Percentiles rank a stretch among this genome's conserved stretches.
Conservation (phyloP, 2,797 vertebrate genomes). For the Parauchenoglanis ngamensis region DNA sequence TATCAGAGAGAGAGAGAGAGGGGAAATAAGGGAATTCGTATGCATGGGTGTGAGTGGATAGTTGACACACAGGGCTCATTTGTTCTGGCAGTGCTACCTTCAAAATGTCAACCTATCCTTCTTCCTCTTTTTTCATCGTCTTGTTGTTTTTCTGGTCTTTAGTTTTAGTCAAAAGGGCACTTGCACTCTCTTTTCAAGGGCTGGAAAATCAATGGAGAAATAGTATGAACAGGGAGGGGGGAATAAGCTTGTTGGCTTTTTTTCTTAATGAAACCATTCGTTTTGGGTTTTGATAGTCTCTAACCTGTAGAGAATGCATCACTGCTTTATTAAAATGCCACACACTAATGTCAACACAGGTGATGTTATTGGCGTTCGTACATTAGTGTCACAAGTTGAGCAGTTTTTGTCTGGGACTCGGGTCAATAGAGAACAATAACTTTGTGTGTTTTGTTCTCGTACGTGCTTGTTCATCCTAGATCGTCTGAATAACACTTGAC, state of each 20-base stretch:
- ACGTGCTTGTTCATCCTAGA: too few species aligned
- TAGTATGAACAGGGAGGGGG: constrained; percentile 1
- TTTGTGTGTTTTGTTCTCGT: not conserved
- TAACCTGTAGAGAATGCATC: not conserved
- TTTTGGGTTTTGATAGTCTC: constrained; percentile 12
- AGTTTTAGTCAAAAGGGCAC: constrained; percentile 36
- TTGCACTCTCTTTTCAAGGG: constrained; percentile 25
- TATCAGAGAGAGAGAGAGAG: not conserved
- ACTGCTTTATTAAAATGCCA: constrained; percentile 11
- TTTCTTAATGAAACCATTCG: constrained; percentile 34
- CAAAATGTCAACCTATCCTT: constrained; percentile 43
- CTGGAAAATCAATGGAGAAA: constrained; percentile 29
- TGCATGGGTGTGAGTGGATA: constrained; percentile 7
- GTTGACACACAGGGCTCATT: constrained; percentile 31
- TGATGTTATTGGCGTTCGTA: not conserved
- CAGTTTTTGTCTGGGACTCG: not conserved
- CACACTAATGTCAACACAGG: not conserved
- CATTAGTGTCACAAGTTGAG: not conserved
- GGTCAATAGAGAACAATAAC: not conserved
- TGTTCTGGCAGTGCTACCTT: constrained; percentile 38
- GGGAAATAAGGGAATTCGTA: not conserved
- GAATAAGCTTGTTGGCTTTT: constrained; percentile 15
- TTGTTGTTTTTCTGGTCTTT: constrained; percentile 27
- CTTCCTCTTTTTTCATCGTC: not conserved
- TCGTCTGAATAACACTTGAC: not conserved